Evolutionary conservation across 2,113 vertebrate species (phyloP).

Genomic region (Glareola pratincola): DNA sequence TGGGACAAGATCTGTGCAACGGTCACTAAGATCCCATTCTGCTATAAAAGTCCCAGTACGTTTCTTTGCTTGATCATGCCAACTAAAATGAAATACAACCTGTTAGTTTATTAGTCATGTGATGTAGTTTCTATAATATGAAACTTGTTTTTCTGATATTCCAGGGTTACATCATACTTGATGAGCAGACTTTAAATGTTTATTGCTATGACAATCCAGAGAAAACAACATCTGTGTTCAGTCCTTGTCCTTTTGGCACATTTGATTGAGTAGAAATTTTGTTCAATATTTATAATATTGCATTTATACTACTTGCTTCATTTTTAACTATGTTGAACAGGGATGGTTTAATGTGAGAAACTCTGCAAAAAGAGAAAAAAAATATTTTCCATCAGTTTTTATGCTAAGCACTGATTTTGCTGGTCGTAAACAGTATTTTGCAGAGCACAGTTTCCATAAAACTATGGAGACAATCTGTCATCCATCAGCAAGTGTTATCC

Average conservation of each 20-base stretch:
- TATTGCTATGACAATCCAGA: background rate
- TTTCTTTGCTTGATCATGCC: background rate
- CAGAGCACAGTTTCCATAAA: background rate
- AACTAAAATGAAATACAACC: background rate
- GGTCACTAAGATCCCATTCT: background rate
- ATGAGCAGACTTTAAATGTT: background rate
- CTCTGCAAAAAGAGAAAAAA: background rate
- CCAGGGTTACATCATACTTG: background rate
- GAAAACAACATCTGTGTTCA: background rate
- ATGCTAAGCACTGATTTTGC: background rate
- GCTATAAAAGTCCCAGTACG: background rate
- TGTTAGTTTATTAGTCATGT: fast-evolving
- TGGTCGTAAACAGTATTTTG: background rate
- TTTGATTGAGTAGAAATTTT: background rate
- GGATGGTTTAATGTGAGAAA: background rate
- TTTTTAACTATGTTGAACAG: background rate
- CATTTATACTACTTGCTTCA: background rate
- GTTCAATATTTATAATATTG: background rate
- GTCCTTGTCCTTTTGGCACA: background rate
- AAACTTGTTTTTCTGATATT: background rate
- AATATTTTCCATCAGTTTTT: background rate
- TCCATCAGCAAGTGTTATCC: background rate
- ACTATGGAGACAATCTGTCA: background rate
- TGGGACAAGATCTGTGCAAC: background rate
- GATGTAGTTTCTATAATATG: background rate